Conservation (phyloP, 2,888 invertebrate species). For the Idaea biselata region DNA sequence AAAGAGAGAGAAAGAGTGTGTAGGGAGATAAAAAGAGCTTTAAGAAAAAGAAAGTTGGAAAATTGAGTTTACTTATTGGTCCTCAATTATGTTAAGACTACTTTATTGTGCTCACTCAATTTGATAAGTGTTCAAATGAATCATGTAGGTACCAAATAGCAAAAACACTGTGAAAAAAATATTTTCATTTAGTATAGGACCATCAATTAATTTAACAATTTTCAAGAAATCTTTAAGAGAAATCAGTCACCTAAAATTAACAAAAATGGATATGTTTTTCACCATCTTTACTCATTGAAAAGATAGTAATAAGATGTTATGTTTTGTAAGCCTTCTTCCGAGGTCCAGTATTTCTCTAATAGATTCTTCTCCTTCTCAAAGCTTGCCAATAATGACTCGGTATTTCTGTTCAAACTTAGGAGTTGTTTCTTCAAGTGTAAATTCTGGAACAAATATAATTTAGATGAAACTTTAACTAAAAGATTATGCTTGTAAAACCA, state of each 20-base stretch:
- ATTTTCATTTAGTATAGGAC: too few species aligned
- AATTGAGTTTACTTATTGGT: neutral
- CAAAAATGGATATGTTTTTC: neutral
- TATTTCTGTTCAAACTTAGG: conserved; percentile 32
- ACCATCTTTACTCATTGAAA: neutral
- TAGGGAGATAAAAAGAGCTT: neutral
- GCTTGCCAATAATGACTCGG: conserved; percentile 79
- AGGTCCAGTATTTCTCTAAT: conserved; percentile 87
- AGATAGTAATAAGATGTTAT: conserved; percentile 36
- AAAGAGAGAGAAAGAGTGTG: neutral
- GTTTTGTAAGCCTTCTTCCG: conserved; percentile 83
- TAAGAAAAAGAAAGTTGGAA: neutral
- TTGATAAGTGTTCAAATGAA: neutral
- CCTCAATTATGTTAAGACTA: neutral
- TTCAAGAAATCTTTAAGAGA: neutral
- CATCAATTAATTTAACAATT: too few species aligned
- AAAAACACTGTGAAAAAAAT: neutral
- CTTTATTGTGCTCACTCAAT: neutral
- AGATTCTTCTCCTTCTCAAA: conserved; percentile 85
- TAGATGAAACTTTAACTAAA: conserved; percentile 8
- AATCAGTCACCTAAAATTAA: neutral
- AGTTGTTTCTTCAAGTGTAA: conserved; percentile 71
- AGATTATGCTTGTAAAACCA: neutral
- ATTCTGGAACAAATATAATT: conserved; percentile 74
- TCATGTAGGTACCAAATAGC: neutral